phyloP scores from a whole-genome alignment of 2,113 vertebrate species.

The Chiloscyllium plagiosum region DNA sequence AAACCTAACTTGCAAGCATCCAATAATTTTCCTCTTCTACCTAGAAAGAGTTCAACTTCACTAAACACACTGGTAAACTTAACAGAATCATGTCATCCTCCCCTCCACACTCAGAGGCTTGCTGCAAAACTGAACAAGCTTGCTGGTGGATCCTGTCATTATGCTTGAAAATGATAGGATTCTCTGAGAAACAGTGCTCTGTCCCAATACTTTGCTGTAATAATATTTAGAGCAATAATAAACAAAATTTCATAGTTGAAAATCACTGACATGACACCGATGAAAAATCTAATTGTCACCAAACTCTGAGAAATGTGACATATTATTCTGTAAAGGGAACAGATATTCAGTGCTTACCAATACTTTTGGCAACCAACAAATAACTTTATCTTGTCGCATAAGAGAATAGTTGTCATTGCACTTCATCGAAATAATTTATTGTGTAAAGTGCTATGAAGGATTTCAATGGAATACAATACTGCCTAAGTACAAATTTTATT shows the following conservation, averaged over 20 bases:
- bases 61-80: not conserved
- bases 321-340: not conserved
- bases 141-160: not conserved
- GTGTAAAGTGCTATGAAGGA: not conserved
- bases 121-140: not conserved
- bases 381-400: not conserved
- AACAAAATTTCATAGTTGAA: not conserved
- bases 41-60: not conserved
- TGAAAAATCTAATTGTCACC: not conserved
- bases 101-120: not conserved
- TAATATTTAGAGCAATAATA: not conserved
- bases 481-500: not conserved
- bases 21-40: too few species aligned
- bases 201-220: not conserved
- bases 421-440: not conserved
- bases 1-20: too few species aligned
- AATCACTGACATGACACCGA: not conserved
- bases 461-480: not conserved
- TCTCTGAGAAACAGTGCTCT: not conserved
- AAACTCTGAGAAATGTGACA: not conserved
- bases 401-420: not conserved
- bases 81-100: not conserved
- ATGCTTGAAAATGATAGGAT: not conserved
- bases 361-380: not conserved
- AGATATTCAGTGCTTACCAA: not conserved